Evolutionary conservation across 1,140 invertebrate genomes (phyloP).

Genomic region (Agraylea sexmaculata): DNA sequence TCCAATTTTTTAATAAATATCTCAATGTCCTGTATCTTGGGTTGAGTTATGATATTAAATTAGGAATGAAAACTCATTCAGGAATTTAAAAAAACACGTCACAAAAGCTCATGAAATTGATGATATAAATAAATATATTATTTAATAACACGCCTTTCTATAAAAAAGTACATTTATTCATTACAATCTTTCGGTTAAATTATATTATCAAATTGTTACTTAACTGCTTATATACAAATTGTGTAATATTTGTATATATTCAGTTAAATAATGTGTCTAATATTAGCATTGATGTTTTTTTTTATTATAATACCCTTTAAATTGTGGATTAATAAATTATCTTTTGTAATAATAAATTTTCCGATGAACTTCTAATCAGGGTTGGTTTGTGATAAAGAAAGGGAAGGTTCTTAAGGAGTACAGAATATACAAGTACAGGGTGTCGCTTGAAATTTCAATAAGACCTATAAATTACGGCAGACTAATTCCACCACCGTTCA

Average conservation of each 20-base stretch:
- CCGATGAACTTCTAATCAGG: too few species aligned
- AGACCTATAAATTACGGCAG: constrained; percentile 21
- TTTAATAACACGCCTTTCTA: too few species aligned
- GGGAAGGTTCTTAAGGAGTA: too few species aligned
- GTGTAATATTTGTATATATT: neutral
- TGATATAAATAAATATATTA: too few species aligned
- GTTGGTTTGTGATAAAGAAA: too few species aligned
- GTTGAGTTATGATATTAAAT: too few species aligned
- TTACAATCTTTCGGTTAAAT: neutral
- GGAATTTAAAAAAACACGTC: too few species aligned
- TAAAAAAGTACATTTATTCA: neutral
- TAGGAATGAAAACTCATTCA: too few species aligned
- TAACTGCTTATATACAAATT: neutral
- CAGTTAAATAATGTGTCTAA: neutral
- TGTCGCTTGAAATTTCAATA: constrained; percentile 24
- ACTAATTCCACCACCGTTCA: constrained; percentile 19
- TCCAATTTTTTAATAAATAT: too few species aligned
- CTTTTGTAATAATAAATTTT: neutral
- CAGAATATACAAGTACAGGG: too few species aligned
- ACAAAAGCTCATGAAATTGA: too few species aligned
- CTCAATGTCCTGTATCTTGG: too few species aligned
- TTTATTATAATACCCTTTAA: neutral
- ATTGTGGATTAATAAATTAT: neutral
- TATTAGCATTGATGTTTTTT: neutral
- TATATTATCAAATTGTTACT: neutral